Conservation (phyloP, 2,888 invertebrate species). For the Petrolisthes cinctipes region DNA sequence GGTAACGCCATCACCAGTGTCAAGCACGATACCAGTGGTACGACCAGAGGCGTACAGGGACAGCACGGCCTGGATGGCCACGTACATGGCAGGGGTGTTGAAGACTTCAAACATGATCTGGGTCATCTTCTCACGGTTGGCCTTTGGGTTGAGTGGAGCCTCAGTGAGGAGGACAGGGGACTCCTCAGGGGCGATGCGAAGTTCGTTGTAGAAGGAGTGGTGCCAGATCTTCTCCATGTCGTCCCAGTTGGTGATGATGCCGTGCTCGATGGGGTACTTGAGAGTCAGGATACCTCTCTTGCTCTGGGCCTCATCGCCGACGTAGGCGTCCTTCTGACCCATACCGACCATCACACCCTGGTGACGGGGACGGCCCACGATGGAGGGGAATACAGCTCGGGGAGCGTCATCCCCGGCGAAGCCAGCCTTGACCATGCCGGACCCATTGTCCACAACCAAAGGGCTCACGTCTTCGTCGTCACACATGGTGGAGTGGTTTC, state of each 20-base stretch:
- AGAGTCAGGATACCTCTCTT: conserved; percentile 75
- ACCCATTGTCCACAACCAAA: conserved; percentile 80
- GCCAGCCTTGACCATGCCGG: conserved; percentile 93
- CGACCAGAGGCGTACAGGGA: conserved; percentile 70
- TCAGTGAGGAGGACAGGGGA: conserved; percentile 93
- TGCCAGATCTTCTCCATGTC: conserved; percentile 99
- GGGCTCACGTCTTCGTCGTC: no score
- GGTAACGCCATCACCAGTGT: conserved; percentile 71
- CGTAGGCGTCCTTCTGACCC: conserved; percentile 97
- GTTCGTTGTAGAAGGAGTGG: conserved; percentile 93
- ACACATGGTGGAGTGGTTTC: no score
- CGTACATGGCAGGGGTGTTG: conserved; percentile 86
- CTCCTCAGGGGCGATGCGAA: conserved; percentile 76
- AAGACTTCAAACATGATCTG: conserved; percentile 60
- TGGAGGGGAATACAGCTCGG: conserved; percentile 88
- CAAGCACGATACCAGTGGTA: conserved; percentile 71
- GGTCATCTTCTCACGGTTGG: conserved; percentile 96
- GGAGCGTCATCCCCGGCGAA: conserved; percentile 92
- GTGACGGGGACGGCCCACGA: conserved; percentile 90
- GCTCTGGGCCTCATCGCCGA: conserved; percentile 96
- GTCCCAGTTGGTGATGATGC: conserved; percentile 89
- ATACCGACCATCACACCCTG: conserved; percentile 90
- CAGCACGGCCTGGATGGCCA: conserved; percentile 89
- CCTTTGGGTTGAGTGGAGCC: conserved; percentile 94
- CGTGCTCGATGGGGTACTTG: conserved; percentile 74